Conservation (phyloP, 2,888 invertebrate species). For the Tenthredo mesomela region DNA sequence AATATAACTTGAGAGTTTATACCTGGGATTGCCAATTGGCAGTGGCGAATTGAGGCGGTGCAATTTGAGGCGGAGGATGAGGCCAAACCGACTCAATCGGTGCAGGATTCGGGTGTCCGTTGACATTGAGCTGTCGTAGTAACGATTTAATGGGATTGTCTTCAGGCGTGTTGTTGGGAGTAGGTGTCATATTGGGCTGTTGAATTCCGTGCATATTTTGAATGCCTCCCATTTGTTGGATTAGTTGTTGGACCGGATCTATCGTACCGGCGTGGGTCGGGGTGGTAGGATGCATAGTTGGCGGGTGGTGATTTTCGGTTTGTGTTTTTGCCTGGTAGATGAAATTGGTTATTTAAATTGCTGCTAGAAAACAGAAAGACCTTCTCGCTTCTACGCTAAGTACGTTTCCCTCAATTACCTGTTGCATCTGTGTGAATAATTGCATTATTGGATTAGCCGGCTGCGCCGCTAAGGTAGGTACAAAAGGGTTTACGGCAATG, state of each 20-base stretch:
- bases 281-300: conserved; percentile 68
- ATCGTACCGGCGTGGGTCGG: conserved; percentile 70
- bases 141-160: conserved; percentile 79
- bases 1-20: background rate
- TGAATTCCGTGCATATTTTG: conserved; percentile 75
- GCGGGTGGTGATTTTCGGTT: conserved; percentile 68
- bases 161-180: conserved; percentile 67
- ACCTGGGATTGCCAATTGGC: conserved; percentile 76
- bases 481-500: conserved; percentile 71
- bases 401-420: conserved; percentile 68
- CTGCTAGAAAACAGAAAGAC: background rate
- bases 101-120: conserved; percentile 65
- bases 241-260: conserved; percentile 79
- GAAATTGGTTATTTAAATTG: background rate
- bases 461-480: conserved; percentile 73
- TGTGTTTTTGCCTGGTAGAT: conserved; percentile 68
- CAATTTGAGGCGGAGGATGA: conserved; percentile 72
- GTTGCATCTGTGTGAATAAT: conserved; percentile 81
- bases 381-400: background rate
- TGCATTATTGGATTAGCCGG: conserved; percentile 80
- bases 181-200: conserved; percentile 66
- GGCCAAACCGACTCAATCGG: conserved; percentile 75
- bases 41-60: conserved; percentile 71
- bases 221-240: conserved; percentile 80
- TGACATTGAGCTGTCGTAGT: conserved; percentile 78